Percentiles rank a stretch among this genome's conserved stretches.
These are phyloP conservation scores for Serranus cabrilla DNA, from an alignment of 2,797 vertebrate genomes.

Conservation along the genomic window DNA sequence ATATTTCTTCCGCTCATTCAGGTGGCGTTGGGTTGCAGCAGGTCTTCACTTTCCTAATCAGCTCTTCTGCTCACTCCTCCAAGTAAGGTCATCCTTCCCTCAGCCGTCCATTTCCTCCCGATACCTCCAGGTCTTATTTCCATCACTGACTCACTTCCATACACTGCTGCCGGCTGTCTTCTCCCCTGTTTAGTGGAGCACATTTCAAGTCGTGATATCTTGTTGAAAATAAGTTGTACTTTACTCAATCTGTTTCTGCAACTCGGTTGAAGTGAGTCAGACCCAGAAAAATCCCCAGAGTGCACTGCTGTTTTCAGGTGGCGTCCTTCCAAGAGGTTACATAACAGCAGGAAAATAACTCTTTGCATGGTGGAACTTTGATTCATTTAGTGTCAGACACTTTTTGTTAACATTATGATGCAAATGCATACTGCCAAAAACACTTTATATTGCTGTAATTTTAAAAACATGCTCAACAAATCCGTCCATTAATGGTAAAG, in stretches of 20 bases:
- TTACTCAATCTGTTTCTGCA: not conserved
- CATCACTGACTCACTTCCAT: constrained; percentile 50
- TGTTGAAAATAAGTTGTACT: not conserved
- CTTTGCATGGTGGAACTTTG: not conserved
- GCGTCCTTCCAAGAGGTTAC: not conserved
- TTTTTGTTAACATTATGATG: not conserved
- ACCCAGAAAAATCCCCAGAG: not conserved
- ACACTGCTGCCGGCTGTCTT: not conserved
- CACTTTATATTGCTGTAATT: too few relatives aligned
- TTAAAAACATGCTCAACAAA: too few relatives aligned
- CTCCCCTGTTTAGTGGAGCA: not conserved
- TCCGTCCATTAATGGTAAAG: too few relatives aligned
- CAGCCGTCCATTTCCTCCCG: constrained; percentile 65
- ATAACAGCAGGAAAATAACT: not conserved
- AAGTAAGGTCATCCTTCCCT: constrained; percentile 58
- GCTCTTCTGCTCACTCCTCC: constrained; percentile 56
- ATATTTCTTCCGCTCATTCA: constrained; percentile 76
- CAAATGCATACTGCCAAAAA: too few relatives aligned
- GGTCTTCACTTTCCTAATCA: constrained; percentile 73
- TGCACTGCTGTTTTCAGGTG: not conserved
- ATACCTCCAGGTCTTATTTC: constrained; percentile 48
- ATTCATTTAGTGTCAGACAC: not conserved
- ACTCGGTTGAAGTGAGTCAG: not conserved
- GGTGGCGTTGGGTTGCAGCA: constrained; percentile 57
- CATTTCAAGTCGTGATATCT: constrained; percentile 1